Evolutionary conservation across 2,113 vertebrate genomes (phyloP).

Genomic region (Hippocampus comes): DNA sequence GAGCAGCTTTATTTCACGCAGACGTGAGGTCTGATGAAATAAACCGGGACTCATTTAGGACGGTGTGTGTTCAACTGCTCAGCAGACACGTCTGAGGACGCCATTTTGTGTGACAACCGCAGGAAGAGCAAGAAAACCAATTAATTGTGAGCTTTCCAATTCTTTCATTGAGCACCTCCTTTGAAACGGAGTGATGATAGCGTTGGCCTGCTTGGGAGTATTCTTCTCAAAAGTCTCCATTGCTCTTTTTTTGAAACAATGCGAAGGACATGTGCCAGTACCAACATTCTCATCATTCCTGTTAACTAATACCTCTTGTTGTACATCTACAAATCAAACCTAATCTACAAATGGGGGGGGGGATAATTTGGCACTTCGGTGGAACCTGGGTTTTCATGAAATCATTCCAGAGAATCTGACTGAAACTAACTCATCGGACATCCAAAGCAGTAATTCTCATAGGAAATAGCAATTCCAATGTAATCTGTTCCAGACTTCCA

Average conservation of each 20-base stretch:
- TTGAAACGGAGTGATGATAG: constrained; percentile 47
- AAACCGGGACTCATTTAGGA: constrained; percentile 24
- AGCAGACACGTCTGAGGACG: constrained; percentile 45
- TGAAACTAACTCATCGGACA: not conserved
- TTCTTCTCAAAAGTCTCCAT: constrained; percentile 12
- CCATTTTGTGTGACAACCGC: constrained; percentile 74
- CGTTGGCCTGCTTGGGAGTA: constrained; percentile 48
- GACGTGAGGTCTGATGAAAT: constrained; percentile 26
- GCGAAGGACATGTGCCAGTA: constrained; percentile 7
- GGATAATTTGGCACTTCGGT: not conserved
- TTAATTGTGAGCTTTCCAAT: constrained; percentile 33
- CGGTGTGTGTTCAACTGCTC: constrained; percentile 44
- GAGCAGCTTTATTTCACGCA: constrained; percentile 32
- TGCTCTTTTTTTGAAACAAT: constrained; percentile 32
- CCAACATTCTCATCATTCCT: constrained; percentile 13
- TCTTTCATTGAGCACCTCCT: constrained; percentile 49
- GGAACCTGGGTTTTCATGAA: not conserved
- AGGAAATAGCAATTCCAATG: not conserved
- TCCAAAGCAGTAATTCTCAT: not conserved
- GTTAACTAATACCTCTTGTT: not conserved
- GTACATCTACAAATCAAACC: not conserved
- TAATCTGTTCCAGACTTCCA: not conserved
- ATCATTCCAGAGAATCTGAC: not conserved
- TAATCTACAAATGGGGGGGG: not conserved
- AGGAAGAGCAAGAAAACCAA: constrained; percentile 52